phyloP scores from a whole-genome alignment of 2,113 vertebrate genomes.

The Falcunculus frontatus region DNA sequence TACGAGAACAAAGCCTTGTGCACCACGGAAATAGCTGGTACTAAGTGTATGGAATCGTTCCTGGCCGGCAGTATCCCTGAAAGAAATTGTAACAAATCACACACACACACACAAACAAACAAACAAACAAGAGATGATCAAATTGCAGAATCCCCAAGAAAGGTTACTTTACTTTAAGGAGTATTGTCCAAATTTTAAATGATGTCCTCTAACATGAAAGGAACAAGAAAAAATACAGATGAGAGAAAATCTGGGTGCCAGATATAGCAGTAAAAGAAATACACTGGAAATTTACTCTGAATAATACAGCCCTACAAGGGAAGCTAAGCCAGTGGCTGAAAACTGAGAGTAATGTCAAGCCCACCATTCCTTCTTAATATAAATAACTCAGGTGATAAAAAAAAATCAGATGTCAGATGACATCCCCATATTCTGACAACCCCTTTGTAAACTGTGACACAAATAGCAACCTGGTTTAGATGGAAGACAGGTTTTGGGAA shows the following conservation, averaged over 20 bases:
- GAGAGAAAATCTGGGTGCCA: background rate
- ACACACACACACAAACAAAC: background rate
- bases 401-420: background rate
- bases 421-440: background rate
- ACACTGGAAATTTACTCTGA: background rate
- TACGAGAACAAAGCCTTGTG: slow-evolving; percentile 72
- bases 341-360: background rate
- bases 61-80: slow-evolving; percentile 76
- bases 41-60: slow-evolving; percentile 73
- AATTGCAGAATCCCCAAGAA: background rate
- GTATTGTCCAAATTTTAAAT: background rate
- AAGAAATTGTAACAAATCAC: slow-evolving; percentile 16
- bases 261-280: background rate
- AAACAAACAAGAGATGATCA: background rate
- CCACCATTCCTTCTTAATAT: background rate
- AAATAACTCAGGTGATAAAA: background rate
- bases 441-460: background rate
- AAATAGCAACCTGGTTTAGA: background rate
- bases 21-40: slow-evolving; percentile 74
- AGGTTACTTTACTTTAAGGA: background rate
- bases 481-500: background rate
- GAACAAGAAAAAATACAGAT: background rate
- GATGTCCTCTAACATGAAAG: background rate
- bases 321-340: background rate
- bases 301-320: background rate